These are phyloP conservation scores for Zingel zingel DNA, from an alignment of 2,113 vertebrate genomes.

Conservation along the genomic window DNA sequence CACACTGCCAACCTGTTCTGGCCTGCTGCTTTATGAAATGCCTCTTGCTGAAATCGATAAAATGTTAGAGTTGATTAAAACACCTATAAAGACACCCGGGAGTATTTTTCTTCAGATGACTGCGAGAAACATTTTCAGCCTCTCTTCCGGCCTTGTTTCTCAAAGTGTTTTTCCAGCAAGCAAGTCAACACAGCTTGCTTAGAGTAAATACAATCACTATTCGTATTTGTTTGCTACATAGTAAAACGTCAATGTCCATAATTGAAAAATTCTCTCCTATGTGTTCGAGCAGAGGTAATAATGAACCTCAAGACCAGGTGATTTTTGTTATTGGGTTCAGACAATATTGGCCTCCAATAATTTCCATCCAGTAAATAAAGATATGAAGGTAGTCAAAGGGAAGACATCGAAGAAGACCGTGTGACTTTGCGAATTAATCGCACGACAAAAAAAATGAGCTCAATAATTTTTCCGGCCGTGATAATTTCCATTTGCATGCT, in stretches of 20 bases:
- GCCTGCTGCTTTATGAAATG: slow-evolving; percentile 78
- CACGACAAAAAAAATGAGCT: too few species aligned
- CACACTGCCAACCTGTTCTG: slow-evolving; percentile 69
- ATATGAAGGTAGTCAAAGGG: background rate
- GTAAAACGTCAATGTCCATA: background rate
- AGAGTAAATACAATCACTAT: slow-evolving; percentile 20
- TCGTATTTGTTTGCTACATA: slow-evolving; percentile 19
- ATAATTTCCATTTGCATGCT: too few species aligned
- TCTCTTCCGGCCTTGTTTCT: slow-evolving; percentile 37
- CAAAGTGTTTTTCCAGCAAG: slow-evolving; percentile 14
- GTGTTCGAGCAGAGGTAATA: slow-evolving; percentile 11
- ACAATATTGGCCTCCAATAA: slow-evolving; percentile 5
- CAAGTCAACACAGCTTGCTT: slow-evolving; percentile 19
- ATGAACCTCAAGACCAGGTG: background rate
- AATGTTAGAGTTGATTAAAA: slow-evolving; percentile 81
- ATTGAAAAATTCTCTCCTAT: slow-evolving; percentile 7
- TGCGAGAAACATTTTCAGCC: slow-evolving; percentile 46
- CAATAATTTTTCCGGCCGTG: too few species aligned
- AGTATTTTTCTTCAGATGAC: slow-evolving; percentile 59
- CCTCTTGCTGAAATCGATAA: slow-evolving; percentile 77
- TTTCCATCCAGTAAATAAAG: background rate
- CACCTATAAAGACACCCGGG: slow-evolving; percentile 74
- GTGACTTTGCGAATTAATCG: slow-evolving; percentile 24
- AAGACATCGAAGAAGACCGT: slow-evolving; percentile 15
- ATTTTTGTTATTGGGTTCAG: slow-evolving; percentile 6